Evolutionary conservation across 2,113 vertebrate genomes (phyloP), one percentile per base, ranked within the genome.

Genomic region (Forbesichthys agassizii): DNA sequence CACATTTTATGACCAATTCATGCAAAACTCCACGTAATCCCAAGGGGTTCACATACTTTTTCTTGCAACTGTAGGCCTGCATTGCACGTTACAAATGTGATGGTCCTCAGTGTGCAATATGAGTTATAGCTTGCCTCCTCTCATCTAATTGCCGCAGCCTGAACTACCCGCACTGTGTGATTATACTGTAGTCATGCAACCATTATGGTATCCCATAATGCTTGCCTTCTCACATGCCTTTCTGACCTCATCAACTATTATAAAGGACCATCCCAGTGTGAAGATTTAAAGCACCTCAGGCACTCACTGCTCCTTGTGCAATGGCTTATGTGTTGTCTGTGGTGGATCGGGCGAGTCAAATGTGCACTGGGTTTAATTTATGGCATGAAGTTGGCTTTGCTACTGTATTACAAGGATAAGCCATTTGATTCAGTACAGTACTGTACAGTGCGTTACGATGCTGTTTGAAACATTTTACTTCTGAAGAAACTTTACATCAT

Each of bases 401-500:
- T 80, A 27, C 27, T 27, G 27, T 27, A 5, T 61, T 48, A 18
- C 67, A 61, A 8, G 6, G 56, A 33, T 33, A 11, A 11, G 10
- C 33, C 48, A 58, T 58, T 62, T n/a, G 2, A 48, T 61, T 3
- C 11, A 12, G 63, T 57, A 13, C n/a, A 42, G 36, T 42, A 11
- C 53, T 59, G 58, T 5, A 16, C 36, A 63, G 42, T 4, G 52
- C 52, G 16, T 53, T 14, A 53, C 4, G 33, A 6, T 42, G 12
- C 9, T 12, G 61, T 62, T 57, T 69, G 59, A 20, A 11, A 47
- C 60, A 74, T 71, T 76, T 52, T 33, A 53, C 58, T 59, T 71
- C 53, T 64, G 53, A 47, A 74, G 11, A 52, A 51, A 71, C 49
- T 14, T 77, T 11, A 84, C 74, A 11, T 84, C 79, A 84, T 64